Base-by-base conservation (phyloP, 30 jellyfish, hydroid and myxozoan species). In the Cassiopea xamachana region DNA sequence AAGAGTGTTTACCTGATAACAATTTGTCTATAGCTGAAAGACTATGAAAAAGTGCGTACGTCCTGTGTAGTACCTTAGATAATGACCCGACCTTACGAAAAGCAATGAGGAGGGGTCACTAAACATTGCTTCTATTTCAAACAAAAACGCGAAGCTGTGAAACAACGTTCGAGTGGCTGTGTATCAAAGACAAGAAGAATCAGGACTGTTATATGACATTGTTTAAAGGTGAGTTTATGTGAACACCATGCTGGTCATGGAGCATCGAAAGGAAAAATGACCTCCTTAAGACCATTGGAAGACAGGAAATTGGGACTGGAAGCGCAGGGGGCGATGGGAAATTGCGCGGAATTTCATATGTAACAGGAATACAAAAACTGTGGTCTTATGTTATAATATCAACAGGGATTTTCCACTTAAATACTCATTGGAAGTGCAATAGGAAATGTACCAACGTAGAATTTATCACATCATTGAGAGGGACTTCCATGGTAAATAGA, bases 311-410 rank as follows among this genome's bases (percentile, higher is more conserved):
- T 16, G 74, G 39, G 15, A 64, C 74, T 5, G 74, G 74, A 14
- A 64, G 74, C 55, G 80, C 80, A 55, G 80, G 0, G 80, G 0
- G 80, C 80, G 80, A 39, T 16, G 55, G 80, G 80, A 71, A 18
- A 19, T 18, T 55, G 80, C 80, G 80, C 74, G 74, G 1, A 64
- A 27, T 4, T 64, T 64, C 0, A 17, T 9, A 64, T 16, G 27
- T 27, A 17, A 64, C 8, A 4, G 1, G 64, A 55, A 55, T 3
- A 55, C 7, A 3, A 3, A 3, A 6, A 6, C 0, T 10, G 64
- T 55, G 12, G 64, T 55, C 64, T 10, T 10, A 3, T 3, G 64
- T 3, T 55, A 55, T 55, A 10, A 55, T 10, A 55, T 55, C 64
- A 10, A 55, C 12, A 55, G 64, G 39, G 64, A 55, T 55, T 55